Conservation (phyloP, 92 coral and sea anemone genomes). For the Metridium senile region DNA sequence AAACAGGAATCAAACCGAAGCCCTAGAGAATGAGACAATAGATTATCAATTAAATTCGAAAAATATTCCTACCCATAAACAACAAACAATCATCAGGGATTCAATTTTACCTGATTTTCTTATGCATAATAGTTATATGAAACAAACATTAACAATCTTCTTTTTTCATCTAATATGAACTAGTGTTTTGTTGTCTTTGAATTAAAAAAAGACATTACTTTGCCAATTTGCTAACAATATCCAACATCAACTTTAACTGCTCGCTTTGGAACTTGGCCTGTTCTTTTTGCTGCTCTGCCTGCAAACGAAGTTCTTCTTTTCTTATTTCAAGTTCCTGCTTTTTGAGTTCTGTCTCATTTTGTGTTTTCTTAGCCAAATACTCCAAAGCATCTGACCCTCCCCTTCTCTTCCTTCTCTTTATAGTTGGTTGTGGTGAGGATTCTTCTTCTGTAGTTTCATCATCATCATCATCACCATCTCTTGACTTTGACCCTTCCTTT, state of each 20-base stretch:
- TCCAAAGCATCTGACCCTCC: slow-evolving; percentile 37
- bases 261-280: slow-evolving; percentile 37
- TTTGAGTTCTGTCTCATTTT: slow-evolving; percentile 30
- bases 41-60: background rate
- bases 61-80: background rate
- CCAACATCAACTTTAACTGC: background rate
- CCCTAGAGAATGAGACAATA: background rate
- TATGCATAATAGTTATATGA: background rate
- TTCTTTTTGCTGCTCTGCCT: slow-evolving; percentile 30
- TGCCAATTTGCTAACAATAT: background rate
- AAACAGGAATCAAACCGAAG: background rate
- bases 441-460: slow-evolving; percentile 2
- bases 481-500: slow-evolving; percentile 19
- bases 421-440: background rate
- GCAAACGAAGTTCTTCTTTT: slow-evolving; percentile 29
- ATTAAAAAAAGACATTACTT: too few relatives aligned
- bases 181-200: too few relatives aligned
- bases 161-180: background rate
- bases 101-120: too few relatives aligned
- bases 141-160: background rate
- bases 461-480: slow-evolving; percentile 13
- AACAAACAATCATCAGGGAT: background rate
- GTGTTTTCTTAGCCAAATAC: slow-evolving; percentile 22
- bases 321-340: slow-evolving; percentile 33
- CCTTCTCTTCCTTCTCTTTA: slow-evolving; percentile 33